Percentiles rank a stretch among this genome's conserved stretches.
Evolutionary conservation across 2,888 invertebrate genomes (phyloP).

Genomic region (Drosophila pseudotakahashii): DNA sequence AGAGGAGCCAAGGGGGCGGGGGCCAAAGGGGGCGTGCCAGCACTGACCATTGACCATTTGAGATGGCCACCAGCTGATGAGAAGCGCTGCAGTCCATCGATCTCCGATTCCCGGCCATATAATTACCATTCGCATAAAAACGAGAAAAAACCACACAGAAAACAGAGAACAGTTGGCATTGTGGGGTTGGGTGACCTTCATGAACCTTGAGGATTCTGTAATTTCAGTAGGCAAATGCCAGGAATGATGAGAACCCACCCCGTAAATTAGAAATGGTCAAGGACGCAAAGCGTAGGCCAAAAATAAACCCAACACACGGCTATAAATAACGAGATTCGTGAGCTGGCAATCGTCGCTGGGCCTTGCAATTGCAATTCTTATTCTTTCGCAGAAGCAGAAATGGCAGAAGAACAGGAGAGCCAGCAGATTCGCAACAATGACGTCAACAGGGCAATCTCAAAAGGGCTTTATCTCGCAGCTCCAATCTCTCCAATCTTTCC

Average conservation of each 20-base stretch:
- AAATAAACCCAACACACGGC: conserved; percentile 62
- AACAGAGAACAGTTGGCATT: conserved; percentile 11
- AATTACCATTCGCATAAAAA: conserved; percentile 12
- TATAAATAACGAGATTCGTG: conserved; percentile 69
- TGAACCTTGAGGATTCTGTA: conserved; percentile 14
- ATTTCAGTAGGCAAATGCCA: conserved; percentile 29
- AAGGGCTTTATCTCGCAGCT: conserved; percentile 9
- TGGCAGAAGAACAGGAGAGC: not conserved
- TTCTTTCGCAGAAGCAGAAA: not conserved
- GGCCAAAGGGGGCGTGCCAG: conserved; percentile 5
- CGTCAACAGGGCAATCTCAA: conserved; percentile 13
- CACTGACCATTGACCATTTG: conserved; percentile 40
- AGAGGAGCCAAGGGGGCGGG: not conserved
- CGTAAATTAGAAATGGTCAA: conserved; percentile 55
- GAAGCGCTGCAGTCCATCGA: conserved; percentile 24
- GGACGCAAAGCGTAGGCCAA: conserved; percentile 42
- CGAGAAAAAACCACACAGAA: not conserved
- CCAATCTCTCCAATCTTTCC: conserved; percentile 6
- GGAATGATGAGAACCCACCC: conserved; percentile 17
- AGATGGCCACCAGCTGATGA: conserved; percentile 24
- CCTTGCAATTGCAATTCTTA: conserved; percentile 21
- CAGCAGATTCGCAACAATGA: conserved; percentile 11
- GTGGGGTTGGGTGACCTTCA: conserved; percentile 31
- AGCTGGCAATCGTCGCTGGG: conserved; percentile 27
- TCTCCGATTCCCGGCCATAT: conserved; percentile 16